A percentile compares a stretch with the other conserved stretches of the same genome.
These are phyloP conservation scores for Jacana jacana DNA, from an alignment of 2,113 vertebrate species.

Conservation along the genomic window DNA sequence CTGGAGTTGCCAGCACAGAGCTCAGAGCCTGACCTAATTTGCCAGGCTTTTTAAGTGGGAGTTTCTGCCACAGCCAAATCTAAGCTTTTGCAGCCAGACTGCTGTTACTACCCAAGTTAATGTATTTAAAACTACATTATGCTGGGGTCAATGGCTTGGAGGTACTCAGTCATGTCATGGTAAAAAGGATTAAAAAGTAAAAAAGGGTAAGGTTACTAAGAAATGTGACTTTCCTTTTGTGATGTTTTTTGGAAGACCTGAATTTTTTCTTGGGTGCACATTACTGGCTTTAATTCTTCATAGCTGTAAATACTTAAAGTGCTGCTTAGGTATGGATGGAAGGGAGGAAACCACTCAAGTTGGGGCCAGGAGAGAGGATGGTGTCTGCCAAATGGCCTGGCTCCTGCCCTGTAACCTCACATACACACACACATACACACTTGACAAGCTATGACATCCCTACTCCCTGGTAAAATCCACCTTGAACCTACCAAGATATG, in stretches of 20 bases:
- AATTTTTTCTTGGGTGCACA: accelerated
- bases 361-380: not conserved
- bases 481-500: not conserved
- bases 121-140: not conserved
- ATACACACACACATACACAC: not conserved
- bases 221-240: not conserved
- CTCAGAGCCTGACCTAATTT: not conserved
- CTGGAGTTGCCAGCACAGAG: not conserved
- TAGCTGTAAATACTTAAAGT: not conserved
- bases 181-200: not conserved
- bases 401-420: not conserved
- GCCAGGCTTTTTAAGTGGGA: not conserved
- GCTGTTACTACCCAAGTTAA: not conserved
- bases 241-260: not conserved
- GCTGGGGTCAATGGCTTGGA: not conserved
- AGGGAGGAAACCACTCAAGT: not conserved
- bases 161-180: not conserved
- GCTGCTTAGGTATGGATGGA: not conserved
- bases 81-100: not conserved
- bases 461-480: not conserved
- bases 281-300: not conserved
- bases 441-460: not conserved
- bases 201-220: not conserved
- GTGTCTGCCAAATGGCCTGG: not conserved
- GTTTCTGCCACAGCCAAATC: not conserved